phyloP scores from a whole-genome alignment of 2,888 invertebrate species.

The Erynnis tages region DNA sequence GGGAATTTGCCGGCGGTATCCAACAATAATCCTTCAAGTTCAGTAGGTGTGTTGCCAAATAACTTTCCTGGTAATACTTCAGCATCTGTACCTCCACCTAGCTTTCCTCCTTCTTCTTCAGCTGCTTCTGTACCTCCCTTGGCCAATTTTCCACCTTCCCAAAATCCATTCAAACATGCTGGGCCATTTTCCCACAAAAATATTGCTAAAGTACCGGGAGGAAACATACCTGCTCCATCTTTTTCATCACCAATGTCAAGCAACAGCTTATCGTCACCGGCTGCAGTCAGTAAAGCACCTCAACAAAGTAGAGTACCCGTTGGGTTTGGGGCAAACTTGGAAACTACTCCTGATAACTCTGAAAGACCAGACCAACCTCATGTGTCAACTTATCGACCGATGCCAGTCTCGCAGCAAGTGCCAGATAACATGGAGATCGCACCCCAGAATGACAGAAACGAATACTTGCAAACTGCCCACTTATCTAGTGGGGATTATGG shows the following conservation, averaged over 20 bases:
- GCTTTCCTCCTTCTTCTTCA: conserved; percentile 31
- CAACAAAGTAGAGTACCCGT: conserved; percentile 58
- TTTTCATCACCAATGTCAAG: conserved; percentile 53
- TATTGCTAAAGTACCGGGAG: conserved; percentile 44
- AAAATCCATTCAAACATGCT: conserved; percentile 72
- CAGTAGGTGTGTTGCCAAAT: neutral
- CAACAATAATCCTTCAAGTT: conserved; percentile 46
- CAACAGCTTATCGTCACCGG: conserved; percentile 58
- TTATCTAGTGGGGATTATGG: conserved; percentile 81
- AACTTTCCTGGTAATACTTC: conserved; percentile 1
- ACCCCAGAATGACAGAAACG: conserved; percentile 86
- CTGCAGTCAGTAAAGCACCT: conserved; percentile 55
- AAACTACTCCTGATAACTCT: conserved; percentile 85
- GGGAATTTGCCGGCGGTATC: conserved; percentile 42
- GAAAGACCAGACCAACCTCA: conserved; percentile 82
- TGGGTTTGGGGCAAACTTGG: conserved; percentile 82
- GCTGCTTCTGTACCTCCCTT: conserved; percentile 40
- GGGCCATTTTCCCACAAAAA: conserved; percentile 74
- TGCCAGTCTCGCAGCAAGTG: conserved; percentile 51
- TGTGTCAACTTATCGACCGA: conserved; percentile 45
- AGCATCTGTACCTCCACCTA: conserved; percentile 23
- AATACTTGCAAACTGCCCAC: conserved; percentile 89
- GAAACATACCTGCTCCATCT: conserved; percentile 42
- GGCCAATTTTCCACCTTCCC: conserved; percentile 48
- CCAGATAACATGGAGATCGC: conserved; percentile 83